These are phyloP conservation scores for Cephus pygmeus DNA, from an alignment of 2,888 invertebrate genomes.

Conservation along the genomic window DNA sequence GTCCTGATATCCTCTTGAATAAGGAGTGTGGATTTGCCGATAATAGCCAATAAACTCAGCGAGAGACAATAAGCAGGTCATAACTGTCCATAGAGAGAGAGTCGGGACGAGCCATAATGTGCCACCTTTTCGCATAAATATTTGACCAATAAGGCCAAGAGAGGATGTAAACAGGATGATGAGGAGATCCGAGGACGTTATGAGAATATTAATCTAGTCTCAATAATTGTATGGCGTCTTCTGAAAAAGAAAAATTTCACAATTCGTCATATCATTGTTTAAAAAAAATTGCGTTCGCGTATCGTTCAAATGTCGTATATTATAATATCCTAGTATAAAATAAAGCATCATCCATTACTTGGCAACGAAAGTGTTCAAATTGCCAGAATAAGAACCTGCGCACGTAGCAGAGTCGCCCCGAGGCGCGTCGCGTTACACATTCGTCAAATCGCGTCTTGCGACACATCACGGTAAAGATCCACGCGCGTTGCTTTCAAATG, in stretches of 20 bases:
- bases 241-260: background rate
- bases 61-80: slow-evolving; percentile 48
- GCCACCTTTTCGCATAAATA: slow-evolving; percentile 16
- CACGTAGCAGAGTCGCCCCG: background rate
- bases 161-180: slow-evolving; percentile 18
- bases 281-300: background rate
- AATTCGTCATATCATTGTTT: background rate
- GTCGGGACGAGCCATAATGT: slow-evolving; percentile 24
- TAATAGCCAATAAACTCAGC: slow-evolving; percentile 52
- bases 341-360: background rate
- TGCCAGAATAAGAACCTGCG: background rate
- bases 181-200: slow-evolving; percentile 5
- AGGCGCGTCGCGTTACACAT: slow-evolving; percentile 9
- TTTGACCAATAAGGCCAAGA: slow-evolving; percentile 18
- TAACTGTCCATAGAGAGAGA: slow-evolving; percentile 32
- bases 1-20: slow-evolving; percentile 42
- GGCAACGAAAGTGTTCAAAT: background rate
- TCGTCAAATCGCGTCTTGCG: slow-evolving; percentile 20
- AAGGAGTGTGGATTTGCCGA: slow-evolving; percentile 49
- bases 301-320: background rate
- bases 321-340: background rate
- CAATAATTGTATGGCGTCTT: background rate
- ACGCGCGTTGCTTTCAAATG: slow-evolving; percentile 21
- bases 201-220: background rate
- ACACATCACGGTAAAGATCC: slow-evolving; percentile 20